These are phyloP conservation scores for Protobothrops flavoviridis DNA, from an alignment of 2,113 vertebrate species.

Conservation along the genomic window DNA sequence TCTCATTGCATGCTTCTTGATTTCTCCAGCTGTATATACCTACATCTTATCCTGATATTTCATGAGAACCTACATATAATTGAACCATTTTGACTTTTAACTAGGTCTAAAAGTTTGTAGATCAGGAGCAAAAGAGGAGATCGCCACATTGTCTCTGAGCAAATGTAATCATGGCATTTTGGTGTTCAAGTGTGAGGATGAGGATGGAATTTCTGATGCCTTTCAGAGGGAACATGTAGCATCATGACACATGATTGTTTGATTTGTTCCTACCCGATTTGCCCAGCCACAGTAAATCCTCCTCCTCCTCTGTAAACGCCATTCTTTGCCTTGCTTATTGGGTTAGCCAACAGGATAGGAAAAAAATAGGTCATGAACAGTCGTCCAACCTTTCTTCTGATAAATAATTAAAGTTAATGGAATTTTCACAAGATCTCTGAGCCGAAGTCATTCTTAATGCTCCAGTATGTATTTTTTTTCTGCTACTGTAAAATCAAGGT, in stretches of 20 bases:
- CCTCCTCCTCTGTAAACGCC: slow-evolving; percentile 63
- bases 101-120: background rate
- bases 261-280: slow-evolving; percentile 47
- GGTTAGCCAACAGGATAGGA: slow-evolving; percentile 55
- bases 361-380: slow-evolving; percentile 81
- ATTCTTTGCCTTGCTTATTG: slow-evolving; percentile 71
- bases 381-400: slow-evolving; percentile 80
- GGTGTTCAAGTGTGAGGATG: background rate
- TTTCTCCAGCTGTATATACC: background rate
- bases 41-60: background rate
- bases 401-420: slow-evolving; percentile 88
- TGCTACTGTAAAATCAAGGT: slow-evolving; percentile 53
- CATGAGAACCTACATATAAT: background rate
- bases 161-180: background rate
- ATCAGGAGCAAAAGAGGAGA: background rate
- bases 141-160: no score
- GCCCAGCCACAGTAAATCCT: slow-evolving; percentile 58
- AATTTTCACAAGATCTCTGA: slow-evolving; percentile 78
- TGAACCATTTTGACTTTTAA: background rate
- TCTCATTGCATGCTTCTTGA: background rate
- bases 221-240: background rate
- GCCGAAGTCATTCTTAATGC: slow-evolving; percentile 70
- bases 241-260: slow-evolving; percentile 53
- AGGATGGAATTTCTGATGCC: background rate
- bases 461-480: slow-evolving; percentile 52